Evolutionary conservation across 2,888 invertebrate species (phyloP).

Genomic region (Trissoscelio sp.): DNA sequence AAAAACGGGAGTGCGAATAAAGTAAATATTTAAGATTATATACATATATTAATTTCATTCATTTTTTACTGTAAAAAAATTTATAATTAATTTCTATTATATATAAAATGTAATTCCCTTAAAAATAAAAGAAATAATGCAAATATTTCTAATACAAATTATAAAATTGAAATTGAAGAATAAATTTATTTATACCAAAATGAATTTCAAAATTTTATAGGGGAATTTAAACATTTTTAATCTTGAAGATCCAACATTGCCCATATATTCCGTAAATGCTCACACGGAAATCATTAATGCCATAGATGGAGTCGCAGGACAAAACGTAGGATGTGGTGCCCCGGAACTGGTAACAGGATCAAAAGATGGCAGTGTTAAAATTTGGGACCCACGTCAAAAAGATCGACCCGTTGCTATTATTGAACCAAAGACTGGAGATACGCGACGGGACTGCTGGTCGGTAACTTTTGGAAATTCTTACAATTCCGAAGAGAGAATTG

Average conservation of each 20-base stretch:
- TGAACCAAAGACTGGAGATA: conserved; percentile 89
- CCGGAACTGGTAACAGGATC: conserved; percentile 98
- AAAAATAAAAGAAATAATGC: too few species aligned
- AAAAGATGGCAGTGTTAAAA: conserved; percentile 96
- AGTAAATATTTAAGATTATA: too few species aligned
- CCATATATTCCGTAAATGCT: conserved; percentile 91
- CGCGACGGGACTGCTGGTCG: conserved; percentile 95
- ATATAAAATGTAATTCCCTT: too few species aligned
- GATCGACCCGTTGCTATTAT: conserved; percentile 95
- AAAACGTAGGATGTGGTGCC: conserved; percentile 92
- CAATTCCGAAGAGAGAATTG: conserved; percentile 92
- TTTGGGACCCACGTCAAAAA: conserved; percentile 97
- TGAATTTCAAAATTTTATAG: conserved; percentile 83
- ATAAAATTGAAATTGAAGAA: too few species aligned
- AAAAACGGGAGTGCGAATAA: too few species aligned
- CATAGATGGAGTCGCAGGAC: conserved; percentile 95
- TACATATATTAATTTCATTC: too few species aligned
- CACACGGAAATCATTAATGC: conserved; percentile 95
- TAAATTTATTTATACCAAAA: not conserved
- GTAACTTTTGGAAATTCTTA: conserved; percentile 96
- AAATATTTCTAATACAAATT: too few species aligned
- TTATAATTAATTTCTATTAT: too few species aligned
- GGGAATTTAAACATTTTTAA: conserved; percentile 85
- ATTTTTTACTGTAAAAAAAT: too few species aligned
- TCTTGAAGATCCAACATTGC: conserved; percentile 88